phyloP scores from a whole-genome alignment of 2,888 invertebrate species.

The Parnassius apollo region DNA sequence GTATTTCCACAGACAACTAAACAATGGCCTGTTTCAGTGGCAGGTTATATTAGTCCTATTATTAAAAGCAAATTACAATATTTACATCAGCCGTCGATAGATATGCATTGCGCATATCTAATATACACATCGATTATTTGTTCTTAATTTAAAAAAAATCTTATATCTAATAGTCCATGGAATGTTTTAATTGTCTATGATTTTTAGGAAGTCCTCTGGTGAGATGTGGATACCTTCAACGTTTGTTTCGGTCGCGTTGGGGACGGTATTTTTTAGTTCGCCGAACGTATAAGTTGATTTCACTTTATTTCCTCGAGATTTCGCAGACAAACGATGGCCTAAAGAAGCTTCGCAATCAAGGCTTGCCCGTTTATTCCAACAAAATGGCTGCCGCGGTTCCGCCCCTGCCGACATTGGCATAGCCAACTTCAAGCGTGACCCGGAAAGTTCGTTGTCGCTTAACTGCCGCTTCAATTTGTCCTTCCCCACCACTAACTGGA shows the following conservation, averaged over 20 bases:
- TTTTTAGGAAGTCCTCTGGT: slow-evolving; percentile 67
- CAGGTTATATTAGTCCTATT: slow-evolving; percentile 64
- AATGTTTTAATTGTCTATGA: slow-evolving; percentile 60
- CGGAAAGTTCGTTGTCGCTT: slow-evolving; percentile 67
- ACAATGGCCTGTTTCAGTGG: slow-evolving; percentile 78
- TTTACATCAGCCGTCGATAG: slow-evolving; percentile 68
- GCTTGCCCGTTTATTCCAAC: slow-evolving; percentile 61
- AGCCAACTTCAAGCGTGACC: slow-evolving; percentile 59
- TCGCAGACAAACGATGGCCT: slow-evolving; percentile 31
- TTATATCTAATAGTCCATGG: slow-evolving; percentile 36
- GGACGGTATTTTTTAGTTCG: slow-evolving; percentile 71
- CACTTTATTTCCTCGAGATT: slow-evolving; percentile 37
- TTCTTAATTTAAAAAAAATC: slow-evolving; percentile 41
- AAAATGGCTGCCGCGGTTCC: slow-evolving; percentile 62
- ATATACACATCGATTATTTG: slow-evolving; percentile 62
- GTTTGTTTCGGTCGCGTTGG: slow-evolving; percentile 52
- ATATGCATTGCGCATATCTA: slow-evolving; percentile 54
- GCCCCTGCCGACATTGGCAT: slow-evolving; percentile 78
- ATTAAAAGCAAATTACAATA: slow-evolving; percentile 78
- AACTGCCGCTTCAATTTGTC: slow-evolving; percentile 67
- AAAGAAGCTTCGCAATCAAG: slow-evolving; percentile 56
- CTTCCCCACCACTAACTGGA: slow-evolving; percentile 67
- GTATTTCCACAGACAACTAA: slow-evolving; percentile 41
- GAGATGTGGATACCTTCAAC: slow-evolving; percentile 53
- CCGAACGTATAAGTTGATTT: slow-evolving; percentile 68